Base-by-base conservation (phyloP, 2,888 invertebrate species). In the Brenthis daphne region DNA sequence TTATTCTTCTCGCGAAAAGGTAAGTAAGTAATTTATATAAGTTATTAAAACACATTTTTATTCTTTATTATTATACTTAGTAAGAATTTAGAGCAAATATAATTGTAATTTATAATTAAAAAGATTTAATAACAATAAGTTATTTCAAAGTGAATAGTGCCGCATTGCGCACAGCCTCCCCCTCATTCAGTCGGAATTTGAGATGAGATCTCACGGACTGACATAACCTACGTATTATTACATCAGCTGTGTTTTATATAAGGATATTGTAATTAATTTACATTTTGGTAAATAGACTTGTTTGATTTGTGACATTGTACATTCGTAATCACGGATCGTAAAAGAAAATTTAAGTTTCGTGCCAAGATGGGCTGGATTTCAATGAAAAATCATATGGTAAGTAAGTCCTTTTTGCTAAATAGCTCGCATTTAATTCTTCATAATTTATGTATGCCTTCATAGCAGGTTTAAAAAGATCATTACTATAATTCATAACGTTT, bases 91-190 rank as follows among this genome's bases (percentile, higher is more conserved):
- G 24, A 54, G 20, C 12, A 11, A 56, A 53, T 12, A 24, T 24
- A 12, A 11, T 37, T 51, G 4, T 47, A 43, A 29, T 37, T 55
- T 61, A 20, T 54, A 56, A 51, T 65, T 24, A 48, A 16, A 50
- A 64, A 51, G 68, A 74, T 60, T 29, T 29, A 69, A 65, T 67
- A 68, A 71, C 63, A 69, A 65, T 67, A 67, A 71, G 58, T 69
- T 71, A 67, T 67, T 65, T 63, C 82, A 79, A 81, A 78, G 78
- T 81, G 81, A 84, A 80, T 78, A 81, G 80, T 92, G 87, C 85
- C 92, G 92, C 92, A 92, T 82, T 92, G 92, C 92, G 92, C 92
- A 92, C 91, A 91, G 91, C 92, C 84, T 91, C 92, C 90, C 84
- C 75, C 69, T 74, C 72, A 70, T 83, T 87, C 89, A 88, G 90